These are phyloP conservation scores for Ammodytes marinus DNA, from an alignment of 2,113 vertebrate genomes.

Conservation along the genomic window DNA sequence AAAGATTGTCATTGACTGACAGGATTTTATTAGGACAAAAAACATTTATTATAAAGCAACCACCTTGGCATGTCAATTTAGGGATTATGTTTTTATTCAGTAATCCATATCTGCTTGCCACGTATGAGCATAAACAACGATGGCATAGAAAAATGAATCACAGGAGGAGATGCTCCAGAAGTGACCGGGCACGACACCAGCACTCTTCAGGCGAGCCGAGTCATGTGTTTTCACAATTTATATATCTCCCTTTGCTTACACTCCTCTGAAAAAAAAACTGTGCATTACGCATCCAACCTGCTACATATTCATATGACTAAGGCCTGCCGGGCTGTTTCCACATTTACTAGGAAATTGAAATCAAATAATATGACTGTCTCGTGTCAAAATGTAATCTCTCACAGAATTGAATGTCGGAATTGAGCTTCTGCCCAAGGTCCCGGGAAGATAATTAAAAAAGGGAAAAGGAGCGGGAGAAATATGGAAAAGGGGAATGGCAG, in stretches of 20 bases:
- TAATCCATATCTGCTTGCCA: slow-evolving; percentile 65
- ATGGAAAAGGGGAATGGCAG: slow-evolving; percentile 41
- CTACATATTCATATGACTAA: slow-evolving; percentile 70
- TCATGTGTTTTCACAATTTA: slow-evolving; percentile 57
- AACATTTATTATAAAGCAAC: slow-evolving; percentile 59
- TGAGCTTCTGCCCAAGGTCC: slow-evolving; percentile 75
- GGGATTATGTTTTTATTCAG: slow-evolving; percentile 51
- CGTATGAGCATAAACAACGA: slow-evolving; percentile 68
- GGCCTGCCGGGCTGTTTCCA: slow-evolving; percentile 73
- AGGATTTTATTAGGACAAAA: slow-evolving; percentile 54
- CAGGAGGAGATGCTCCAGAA: slow-evolving; percentile 62
- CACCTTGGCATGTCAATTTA: slow-evolving; percentile 57
- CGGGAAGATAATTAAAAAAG: slow-evolving; percentile 74
- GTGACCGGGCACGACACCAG: slow-evolving; percentile 55
- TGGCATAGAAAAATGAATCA: slow-evolving; percentile 65
- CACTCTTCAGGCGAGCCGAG: slow-evolving; percentile 48
- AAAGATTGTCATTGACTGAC: slow-evolving; percentile 57
- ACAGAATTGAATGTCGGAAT: slow-evolving; percentile 75
- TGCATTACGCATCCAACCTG: slow-evolving; percentile 68
- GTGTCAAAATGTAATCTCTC: slow-evolving; percentile 81
- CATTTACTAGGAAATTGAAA: slow-evolving; percentile 76
- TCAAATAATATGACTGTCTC: slow-evolving; percentile 79
- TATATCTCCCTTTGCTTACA: slow-evolving; percentile 66
- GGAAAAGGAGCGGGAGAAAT: slow-evolving; percentile 41
- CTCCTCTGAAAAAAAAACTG: slow-evolving; percentile 37